phyloP scores from a whole-genome alignment of 2,113 vertebrate genomes.

The Pseudorectes ferrugineus region DNA sequence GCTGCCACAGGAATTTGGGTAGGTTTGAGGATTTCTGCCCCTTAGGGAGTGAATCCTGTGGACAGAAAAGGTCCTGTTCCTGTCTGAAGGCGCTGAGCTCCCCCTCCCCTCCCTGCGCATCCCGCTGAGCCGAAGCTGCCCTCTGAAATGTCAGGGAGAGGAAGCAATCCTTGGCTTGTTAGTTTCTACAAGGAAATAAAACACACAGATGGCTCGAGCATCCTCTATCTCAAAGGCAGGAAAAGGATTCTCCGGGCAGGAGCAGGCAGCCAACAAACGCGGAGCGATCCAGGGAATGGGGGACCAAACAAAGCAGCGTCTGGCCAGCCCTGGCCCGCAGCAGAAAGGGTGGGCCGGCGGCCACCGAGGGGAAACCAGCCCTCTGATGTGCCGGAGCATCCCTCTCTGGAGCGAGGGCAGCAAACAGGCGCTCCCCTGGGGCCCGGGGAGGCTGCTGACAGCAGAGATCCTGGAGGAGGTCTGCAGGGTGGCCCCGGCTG shows the following conservation, averaged over 20 bases:
- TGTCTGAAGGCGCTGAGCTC: neutral
- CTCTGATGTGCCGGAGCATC: slow-evolving; percentile 52
- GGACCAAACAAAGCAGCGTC: slow-evolving; percentile 15
- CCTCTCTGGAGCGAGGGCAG: neutral
- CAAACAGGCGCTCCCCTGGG: slow-evolving; percentile 38
- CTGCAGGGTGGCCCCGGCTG: slow-evolving; percentile 84
- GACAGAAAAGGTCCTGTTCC: neutral
- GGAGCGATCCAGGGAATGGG: neutral
- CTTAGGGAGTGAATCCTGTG: neutral
- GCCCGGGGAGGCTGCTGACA: slow-evolving; percentile 75
- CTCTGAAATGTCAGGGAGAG: slow-evolving; percentile 42
- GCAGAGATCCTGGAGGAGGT: slow-evolving; percentile 80
- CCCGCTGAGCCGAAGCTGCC: neutral
- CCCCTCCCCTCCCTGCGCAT: neutral
- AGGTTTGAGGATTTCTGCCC: neutral
- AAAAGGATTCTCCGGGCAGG: slow-evolving; percentile 57
- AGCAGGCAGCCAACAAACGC: slow-evolving; percentile 28
- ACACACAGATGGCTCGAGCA: slow-evolving; percentile 54
- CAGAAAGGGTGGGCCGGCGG: slow-evolving; percentile 8
- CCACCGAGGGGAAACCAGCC: slow-evolving; percentile 10
- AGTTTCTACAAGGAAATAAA: slow-evolving; percentile 60
- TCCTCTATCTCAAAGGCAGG: slow-evolving; percentile 66
- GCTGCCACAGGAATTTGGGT: neutral
- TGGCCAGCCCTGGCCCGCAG: neutral
- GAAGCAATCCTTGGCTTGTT: slow-evolving; percentile 59